phyloP scores from a whole-genome alignment of 2,888 invertebrate species.

The Pyrocoelia pectoralis region DNA sequence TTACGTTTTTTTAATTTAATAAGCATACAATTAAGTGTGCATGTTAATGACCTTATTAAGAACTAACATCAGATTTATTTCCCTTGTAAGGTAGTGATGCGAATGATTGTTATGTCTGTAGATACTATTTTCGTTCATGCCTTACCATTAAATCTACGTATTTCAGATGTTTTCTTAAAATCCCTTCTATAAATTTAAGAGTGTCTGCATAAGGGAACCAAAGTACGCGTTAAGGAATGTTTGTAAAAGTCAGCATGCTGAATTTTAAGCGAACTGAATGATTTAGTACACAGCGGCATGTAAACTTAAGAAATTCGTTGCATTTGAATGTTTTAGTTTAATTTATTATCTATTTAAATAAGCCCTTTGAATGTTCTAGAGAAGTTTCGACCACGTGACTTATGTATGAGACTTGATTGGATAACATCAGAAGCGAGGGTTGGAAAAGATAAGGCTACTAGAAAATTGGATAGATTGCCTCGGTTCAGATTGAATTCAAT shows the following conservation, averaged over 20 bases:
- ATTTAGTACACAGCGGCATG: constrained; percentile 21
- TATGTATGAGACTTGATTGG: constrained; percentile 53
- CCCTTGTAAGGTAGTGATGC: constrained; percentile 9
- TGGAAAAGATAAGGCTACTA: constrained; percentile 57
- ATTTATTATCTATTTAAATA: constrained; percentile 50
- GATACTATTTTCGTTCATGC: constrained; percentile 27
- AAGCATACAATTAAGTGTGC: too few species aligned
- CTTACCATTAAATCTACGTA: constrained; percentile 26
- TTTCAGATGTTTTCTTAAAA: constrained; percentile 31
- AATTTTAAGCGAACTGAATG: constrained; percentile 25
- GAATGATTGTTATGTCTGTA: constrained; percentile 33
- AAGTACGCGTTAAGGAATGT: constrained; percentile 25
- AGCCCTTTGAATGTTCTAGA: constrained; percentile 39
- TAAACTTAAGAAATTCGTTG: constrained; percentile 22
- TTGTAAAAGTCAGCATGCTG: constrained; percentile 21
- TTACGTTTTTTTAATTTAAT: too few species aligned
- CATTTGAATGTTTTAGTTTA: constrained; percentile 28
- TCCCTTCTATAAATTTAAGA: constrained; percentile 25
- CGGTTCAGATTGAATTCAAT: constrained; percentile 58
- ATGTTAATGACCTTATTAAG: too few species aligned
- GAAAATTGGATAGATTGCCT: constrained; percentile 60
- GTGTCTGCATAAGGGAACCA: constrained; percentile 24
- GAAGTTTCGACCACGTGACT: constrained; percentile 50
- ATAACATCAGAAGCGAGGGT: constrained; percentile 55
- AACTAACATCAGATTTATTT: background rate